Evolutionary conservation across 2,797 vertebrate species (phyloP).

Genomic region (Manis javanica): DNA sequence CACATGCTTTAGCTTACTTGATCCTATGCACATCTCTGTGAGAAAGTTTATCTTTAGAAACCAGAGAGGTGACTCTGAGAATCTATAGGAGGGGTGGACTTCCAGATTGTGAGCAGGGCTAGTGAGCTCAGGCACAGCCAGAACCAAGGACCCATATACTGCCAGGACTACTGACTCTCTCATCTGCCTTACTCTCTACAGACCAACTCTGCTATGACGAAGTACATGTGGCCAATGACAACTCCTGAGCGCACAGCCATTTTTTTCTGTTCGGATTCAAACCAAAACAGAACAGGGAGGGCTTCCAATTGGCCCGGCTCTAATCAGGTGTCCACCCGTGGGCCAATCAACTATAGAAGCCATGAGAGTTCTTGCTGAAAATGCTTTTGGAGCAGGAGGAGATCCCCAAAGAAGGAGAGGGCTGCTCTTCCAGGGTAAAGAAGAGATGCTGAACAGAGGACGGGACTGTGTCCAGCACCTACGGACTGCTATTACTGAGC

Average conservation of each 20-base stretch:
- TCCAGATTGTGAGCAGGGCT: background rate
- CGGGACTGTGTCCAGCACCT: background rate
- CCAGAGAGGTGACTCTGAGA: background rate
- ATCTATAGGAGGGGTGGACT: background rate
- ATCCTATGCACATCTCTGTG: background rate
- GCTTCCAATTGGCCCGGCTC: background rate
- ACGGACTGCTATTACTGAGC: accelerated
- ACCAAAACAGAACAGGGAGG: background rate
- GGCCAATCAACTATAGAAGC: background rate
- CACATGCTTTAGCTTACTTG: background rate
- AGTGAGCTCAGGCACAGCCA: background rate
- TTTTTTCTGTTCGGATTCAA: background rate
- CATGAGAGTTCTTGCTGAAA: background rate
- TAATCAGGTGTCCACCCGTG: background rate
- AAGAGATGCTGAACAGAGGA: background rate
- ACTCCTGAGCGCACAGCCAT: background rate
- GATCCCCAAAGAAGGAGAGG: background rate
- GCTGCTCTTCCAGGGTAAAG: background rate
- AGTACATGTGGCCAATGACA: background rate
- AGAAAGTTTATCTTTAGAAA: background rate
- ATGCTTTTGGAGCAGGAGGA: background rate
- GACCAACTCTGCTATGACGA: background rate
- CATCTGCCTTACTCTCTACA: background rate
- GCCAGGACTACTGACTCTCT: background rate
- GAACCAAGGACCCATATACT: background rate